Evolutionary conservation across 1,140 invertebrate species (phyloP).

Genomic region (Octopus sinensis): DNA sequence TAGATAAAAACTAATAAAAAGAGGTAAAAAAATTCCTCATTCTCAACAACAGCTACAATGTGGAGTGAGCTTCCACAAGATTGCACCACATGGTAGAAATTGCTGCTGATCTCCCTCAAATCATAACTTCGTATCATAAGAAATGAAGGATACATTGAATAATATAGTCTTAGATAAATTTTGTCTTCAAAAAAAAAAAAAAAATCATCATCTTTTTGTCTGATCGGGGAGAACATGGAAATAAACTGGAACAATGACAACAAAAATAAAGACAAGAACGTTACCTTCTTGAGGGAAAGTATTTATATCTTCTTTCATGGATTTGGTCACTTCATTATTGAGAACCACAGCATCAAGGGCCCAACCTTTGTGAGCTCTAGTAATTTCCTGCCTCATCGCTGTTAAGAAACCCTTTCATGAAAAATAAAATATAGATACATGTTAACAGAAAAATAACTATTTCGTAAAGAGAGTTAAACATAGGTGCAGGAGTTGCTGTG

Average conservation of each 20-base stretch:
- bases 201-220: background rate
- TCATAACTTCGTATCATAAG: background rate
- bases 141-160: background rate
- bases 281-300: slow-evolving; percentile 52
- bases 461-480: too few relatives aligned
- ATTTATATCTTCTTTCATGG: slow-evolving; percentile 57
- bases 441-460: too few relatives aligned
- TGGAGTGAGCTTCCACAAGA: too few relatives aligned
- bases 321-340: slow-evolving; percentile 55
- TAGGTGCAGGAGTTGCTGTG: too few relatives aligned
- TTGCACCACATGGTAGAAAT: too few relatives aligned
- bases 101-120: too few relatives aligned
- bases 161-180: background rate
- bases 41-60: too few relatives aligned
- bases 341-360: slow-evolving; percentile 55
- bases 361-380: slow-evolving; percentile 57
- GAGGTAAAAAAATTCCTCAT: too few relatives aligned
- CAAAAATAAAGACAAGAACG: background rate
- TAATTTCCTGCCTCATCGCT: slow-evolving; percentile 59
- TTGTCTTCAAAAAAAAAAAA: background rate
- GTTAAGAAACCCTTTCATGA: slow-evolving; percentile 62
- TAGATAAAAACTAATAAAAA: too few relatives aligned
- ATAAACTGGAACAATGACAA: background rate
- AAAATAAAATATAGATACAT: background rate
- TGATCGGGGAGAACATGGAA: too few relatives aligned